A percentile compares a stretch with the other conserved stretches of the same genome.
Conservation (phyloP, 2,888 invertebrate genomes). For the Erpobdella octoculata region DNA sequence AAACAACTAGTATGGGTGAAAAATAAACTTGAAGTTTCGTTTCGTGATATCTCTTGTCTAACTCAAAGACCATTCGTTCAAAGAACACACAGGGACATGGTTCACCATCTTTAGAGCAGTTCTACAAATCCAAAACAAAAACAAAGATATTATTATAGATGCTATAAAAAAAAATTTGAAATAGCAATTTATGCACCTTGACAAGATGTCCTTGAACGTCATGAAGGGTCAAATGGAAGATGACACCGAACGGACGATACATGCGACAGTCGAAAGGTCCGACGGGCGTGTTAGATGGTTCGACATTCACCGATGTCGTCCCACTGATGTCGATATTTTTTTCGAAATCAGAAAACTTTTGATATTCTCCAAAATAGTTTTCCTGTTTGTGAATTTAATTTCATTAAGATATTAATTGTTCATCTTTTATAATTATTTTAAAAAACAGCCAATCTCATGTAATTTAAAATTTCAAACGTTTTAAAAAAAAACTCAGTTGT, state of each 20-base stretch:
- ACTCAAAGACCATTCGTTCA: constrained; percentile 89
- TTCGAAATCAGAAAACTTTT: constrained; percentile 79
- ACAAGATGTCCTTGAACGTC: constrained; percentile 89
- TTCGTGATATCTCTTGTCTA: constrained; percentile 86
- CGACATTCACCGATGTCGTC: constrained; percentile 3
- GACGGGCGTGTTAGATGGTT: not conserved
- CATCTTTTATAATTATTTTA: too few species aligned
- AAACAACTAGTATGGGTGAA: constrained; percentile 72
- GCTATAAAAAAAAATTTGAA: not conserved
- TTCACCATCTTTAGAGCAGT: constrained; percentile 79
- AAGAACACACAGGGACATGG: constrained; percentile 63
- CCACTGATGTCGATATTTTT: constrained; percentile 18
- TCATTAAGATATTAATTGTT: not conserved
- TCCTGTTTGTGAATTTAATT: constrained; percentile 57
- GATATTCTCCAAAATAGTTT: constrained; percentile 94
- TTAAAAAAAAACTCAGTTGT: too few species aligned
- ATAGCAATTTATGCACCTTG: constrained; percentile 56
- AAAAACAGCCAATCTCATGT: too few species aligned
- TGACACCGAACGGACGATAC: constrained; percentile 81
- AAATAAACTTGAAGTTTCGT: constrained; percentile 74
- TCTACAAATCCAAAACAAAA: constrained; percentile 52
- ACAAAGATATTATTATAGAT: not conserved
- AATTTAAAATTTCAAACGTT: too few species aligned
- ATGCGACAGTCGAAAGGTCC: constrained; percentile 69
- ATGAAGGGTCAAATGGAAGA: constrained; percentile 83